Evolutionary conservation across 2,888 invertebrate species (phyloP).

Genomic region (Eupithecia dodoneata): DNA sequence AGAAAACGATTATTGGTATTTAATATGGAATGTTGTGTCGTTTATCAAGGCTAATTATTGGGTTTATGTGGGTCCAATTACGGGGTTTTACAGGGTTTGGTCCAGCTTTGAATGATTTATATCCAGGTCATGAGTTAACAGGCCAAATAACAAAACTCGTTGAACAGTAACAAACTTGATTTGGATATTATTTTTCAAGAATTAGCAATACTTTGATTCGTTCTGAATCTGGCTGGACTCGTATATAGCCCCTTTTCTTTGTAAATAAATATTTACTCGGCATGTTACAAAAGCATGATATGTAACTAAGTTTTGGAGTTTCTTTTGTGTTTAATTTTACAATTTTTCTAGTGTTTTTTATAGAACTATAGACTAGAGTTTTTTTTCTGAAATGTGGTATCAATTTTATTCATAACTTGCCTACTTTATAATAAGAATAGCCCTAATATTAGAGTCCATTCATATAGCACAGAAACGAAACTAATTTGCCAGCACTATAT

Average conservation of each 20-base stretch:
- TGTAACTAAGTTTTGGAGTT: slow-evolving; percentile 40
- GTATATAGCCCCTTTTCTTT: neutral
- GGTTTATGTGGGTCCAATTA: neutral
- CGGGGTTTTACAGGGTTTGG: neutral
- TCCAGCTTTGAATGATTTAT: neutral
- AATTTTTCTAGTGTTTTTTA: slow-evolving; percentile 31
- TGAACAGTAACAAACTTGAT: neutral
- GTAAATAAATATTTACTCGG: slow-evolving; percentile 4
- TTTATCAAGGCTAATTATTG: neutral
- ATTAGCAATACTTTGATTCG: neutral
- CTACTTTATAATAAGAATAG: neutral
- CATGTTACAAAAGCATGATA: slow-evolving; percentile 34
- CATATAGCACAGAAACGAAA: neutral
- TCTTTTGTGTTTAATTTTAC: slow-evolving; percentile 38
- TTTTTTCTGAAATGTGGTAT: slow-evolving; percentile 34
- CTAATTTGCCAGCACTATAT: neutral
- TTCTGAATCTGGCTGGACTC: neutral
- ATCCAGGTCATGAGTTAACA: neutral
- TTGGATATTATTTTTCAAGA: neutral
- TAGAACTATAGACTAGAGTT: slow-evolving; percentile 5
- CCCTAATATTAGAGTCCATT: neutral
- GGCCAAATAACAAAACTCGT: neutral
- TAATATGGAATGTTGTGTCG: neutral
- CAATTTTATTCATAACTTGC: slow-evolving; percentile 17
- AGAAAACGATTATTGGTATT: neutral